These are phyloP conservation scores for Neelides sp. DNA, from an alignment of 1,140 invertebrate genomes.

Conservation along the genomic window DNA sequence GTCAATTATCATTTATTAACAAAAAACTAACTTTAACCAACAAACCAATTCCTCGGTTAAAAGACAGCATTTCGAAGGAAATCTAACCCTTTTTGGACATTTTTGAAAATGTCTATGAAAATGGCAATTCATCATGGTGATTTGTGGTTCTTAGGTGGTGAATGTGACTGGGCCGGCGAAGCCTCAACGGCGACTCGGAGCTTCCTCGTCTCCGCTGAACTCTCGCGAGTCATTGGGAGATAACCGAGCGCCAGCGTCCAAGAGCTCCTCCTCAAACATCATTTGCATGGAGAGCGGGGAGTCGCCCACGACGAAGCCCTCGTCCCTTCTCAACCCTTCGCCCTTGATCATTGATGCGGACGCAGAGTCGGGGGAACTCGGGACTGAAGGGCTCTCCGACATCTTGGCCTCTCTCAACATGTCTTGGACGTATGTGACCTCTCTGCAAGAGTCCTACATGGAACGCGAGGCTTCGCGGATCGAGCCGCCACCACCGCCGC, in stretches of 20 bases:
- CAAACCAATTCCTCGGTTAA: too few relatives aligned
- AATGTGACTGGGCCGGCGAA: constrained; percentile 56
- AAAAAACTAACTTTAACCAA: too few relatives aligned
- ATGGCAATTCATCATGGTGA: neutral
- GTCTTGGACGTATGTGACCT: constrained; percentile 31
- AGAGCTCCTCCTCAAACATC: constrained; percentile 31
- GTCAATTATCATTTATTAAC: too few relatives aligned
- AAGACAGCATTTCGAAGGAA: too few relatives aligned
- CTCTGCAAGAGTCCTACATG: constrained; percentile 28
- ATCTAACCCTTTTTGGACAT: constrained; percentile 8
- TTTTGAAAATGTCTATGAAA: neutral
- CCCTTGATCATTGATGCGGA: constrained; percentile 26
- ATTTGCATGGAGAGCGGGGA: constrained; percentile 14
- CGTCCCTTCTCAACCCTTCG: constrained; percentile 24
- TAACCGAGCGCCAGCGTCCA: constrained; percentile 43
- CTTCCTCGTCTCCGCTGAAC: constrained; percentile 33
- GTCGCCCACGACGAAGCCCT: too few relatives aligned
- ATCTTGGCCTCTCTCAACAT: constrained; percentile 31
- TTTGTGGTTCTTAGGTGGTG: constrained; percentile 48
- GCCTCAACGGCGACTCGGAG: constrained; percentile 44
- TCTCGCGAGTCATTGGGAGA: constrained; percentile 18
- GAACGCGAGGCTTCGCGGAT: constrained; percentile 19
- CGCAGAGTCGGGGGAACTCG: constrained; percentile 27
- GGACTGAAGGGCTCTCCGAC: constrained; percentile 29
- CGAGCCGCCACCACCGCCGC: constrained; percentile 5